Evolutionary conservation across 2,113 vertebrate species (phyloP).

Genomic region (Sciurus niger): DNA sequence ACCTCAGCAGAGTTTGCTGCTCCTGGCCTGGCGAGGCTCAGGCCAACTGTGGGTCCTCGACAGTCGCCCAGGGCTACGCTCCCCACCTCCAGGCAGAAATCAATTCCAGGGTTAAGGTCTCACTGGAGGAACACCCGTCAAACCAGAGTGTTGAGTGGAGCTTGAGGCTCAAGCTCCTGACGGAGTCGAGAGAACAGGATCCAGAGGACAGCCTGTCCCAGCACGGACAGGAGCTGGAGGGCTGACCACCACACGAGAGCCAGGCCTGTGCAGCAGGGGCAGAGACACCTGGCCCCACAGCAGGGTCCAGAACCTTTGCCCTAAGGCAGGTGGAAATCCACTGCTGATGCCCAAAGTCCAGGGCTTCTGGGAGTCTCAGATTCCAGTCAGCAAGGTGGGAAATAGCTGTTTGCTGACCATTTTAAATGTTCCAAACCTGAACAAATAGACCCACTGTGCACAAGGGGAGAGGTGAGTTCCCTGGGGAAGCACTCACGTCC

Average conservation of each 20-base stretch:
- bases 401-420: neutral
- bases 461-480: neutral
- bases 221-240: neutral
- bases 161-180: accelerated
- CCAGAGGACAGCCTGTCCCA: neutral
- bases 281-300: neutral
- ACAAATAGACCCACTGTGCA: accelerated
- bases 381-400: neutral
- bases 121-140: accelerated
- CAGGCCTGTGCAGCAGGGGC: neutral
- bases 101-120: accelerated
- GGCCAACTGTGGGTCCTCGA: neutral
- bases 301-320: neutral
- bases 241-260: no score
- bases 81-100: neutral
- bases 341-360: neutral
- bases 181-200: no score
- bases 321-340: accelerated
- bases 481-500: slow-evolving; percentile 93
- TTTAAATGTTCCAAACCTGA: neutral
- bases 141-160: neutral
- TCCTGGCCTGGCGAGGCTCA: neutral
- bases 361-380: accelerated
- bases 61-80: neutral
- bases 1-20: neutral